Conservation (phyloP, 2,113 vertebrate species). For the Macrotus californicus region DNA sequence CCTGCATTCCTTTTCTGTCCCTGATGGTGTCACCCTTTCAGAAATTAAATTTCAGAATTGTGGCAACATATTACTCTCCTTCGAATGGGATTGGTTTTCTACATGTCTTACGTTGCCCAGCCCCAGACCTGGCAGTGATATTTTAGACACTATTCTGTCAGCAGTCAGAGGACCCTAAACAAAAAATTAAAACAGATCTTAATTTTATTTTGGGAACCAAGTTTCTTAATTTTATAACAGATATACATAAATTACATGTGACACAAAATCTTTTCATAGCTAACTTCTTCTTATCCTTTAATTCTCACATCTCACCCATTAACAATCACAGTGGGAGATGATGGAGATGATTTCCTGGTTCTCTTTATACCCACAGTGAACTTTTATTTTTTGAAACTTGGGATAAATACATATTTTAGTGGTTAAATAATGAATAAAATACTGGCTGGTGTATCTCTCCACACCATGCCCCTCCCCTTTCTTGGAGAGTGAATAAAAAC, state of each 20-base stretch:
- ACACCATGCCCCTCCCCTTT: too few relatives aligned
- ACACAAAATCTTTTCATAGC: neutral
- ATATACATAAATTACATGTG: neutral
- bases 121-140: neutral
- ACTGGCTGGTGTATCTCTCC: too few relatives aligned
- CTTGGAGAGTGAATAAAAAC: too few relatives aligned
- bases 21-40: neutral
- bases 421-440: neutral
- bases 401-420: neutral
- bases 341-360: neutral
- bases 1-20: neutral
- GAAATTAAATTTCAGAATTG: neutral
- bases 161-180: neutral
- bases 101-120: too few relatives aligned
- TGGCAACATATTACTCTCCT: neutral
- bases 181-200: neutral
- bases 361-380: neutral
- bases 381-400: neutral
- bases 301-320: neutral
- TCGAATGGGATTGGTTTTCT: neutral
- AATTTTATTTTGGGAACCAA: neutral
- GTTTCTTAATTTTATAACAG: neutral
- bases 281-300: neutral
- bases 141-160: neutral
- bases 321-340: neutral